phyloP scores from a whole-genome alignment of 2,888 invertebrate species.

The Conops quadrifasciatus region DNA sequence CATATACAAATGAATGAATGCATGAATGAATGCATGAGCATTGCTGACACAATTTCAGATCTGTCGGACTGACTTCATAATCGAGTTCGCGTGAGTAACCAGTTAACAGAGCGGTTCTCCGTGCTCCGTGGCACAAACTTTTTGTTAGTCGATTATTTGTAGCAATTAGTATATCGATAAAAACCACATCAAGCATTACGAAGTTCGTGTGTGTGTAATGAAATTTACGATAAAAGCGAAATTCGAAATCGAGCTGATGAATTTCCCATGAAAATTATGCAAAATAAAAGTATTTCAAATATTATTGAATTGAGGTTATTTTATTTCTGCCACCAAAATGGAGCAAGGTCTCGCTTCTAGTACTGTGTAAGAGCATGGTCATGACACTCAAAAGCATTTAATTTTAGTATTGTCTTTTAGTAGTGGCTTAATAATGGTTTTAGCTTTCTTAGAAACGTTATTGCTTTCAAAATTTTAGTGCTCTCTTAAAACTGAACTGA shows the following conservation, averaged over 20 bases:
- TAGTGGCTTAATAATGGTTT: too few relatives aligned
- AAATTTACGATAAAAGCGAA: not conserved
- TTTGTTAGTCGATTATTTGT: not conserved
- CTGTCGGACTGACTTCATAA: not conserved
- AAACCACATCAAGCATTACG: not conserved
- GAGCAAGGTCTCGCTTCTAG: too few relatives aligned
- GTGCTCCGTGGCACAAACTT: not conserved
- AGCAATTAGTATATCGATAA: constrained; percentile 3
- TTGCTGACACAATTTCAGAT: constrained; percentile 10
- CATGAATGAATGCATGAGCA: not conserved
- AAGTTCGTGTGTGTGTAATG: not conserved
- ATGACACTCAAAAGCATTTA: too few relatives aligned
- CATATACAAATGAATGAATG: constrained; percentile 1
- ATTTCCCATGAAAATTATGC: too few relatives aligned
- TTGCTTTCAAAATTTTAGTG: not conserved
- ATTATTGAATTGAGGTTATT: too few relatives aligned
- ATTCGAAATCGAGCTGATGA: not conserved
- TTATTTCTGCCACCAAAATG: too few relatives aligned
- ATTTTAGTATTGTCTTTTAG: too few relatives aligned
- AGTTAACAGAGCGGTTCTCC: not conserved
- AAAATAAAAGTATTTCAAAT: too few relatives aligned
- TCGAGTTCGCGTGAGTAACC: not conserved
- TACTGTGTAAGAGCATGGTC: too few relatives aligned
- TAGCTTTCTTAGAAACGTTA: too few relatives aligned
- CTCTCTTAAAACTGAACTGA: not conserved